A percentile compares a stretch with the other conserved stretches of the same genome.
These are phyloP conservation scores for Yponomeuta evonymella DNA, from an alignment of 2,888 invertebrate genomes.

Conservation along the genomic window DNA sequence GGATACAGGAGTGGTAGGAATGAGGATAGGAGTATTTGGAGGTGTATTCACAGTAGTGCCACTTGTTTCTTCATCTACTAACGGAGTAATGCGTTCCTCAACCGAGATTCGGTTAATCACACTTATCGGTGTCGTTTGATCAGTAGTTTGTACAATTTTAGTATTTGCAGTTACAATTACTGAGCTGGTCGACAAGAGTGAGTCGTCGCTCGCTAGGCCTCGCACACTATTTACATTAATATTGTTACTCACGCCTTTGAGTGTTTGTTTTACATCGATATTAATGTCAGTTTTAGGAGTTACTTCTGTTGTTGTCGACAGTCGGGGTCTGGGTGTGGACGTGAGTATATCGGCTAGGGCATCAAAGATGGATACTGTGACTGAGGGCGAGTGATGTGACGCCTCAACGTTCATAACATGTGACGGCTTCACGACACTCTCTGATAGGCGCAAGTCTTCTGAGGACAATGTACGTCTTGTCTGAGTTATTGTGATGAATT, in stretches of 20 bases:
- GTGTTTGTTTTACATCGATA: conserved; percentile 57
- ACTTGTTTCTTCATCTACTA: conserved; percentile 50
- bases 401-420: conserved; percentile 74
- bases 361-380: conserved; percentile 77
- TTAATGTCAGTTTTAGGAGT: conserved; percentile 50
- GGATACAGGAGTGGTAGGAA: conserved; percentile 57
- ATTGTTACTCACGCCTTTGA: conserved; percentile 72
- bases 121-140: conserved; percentile 56
- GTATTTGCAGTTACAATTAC: conserved; percentile 55
- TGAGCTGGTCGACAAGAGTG: conserved; percentile 44
- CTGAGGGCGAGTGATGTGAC: conserved; percentile 73
- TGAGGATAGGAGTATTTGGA: conserved; percentile 37
- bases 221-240: conserved; percentile 67
- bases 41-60: conserved; percentile 50
- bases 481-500: conserved; percentile 69
- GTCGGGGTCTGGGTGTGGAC: conserved; percentile 66
- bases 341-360: conserved; percentile 76
- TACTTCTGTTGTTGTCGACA: conserved; percentile 63
- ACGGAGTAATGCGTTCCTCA: conserved; percentile 57
- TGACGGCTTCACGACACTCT: conserved; percentile 64
- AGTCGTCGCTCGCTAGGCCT: conserved; percentile 51
- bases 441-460: conserved; percentile 67
- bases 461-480: conserved; percentile 67
- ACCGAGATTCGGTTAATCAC: conserved; percentile 68
- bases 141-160: conserved; percentile 70